A percentile compares a stretch with the other conserved stretches of the same genome.
phyloP scores from a whole-genome alignment of 2,888 invertebrate species.

The Stenodema calcarata region DNA sequence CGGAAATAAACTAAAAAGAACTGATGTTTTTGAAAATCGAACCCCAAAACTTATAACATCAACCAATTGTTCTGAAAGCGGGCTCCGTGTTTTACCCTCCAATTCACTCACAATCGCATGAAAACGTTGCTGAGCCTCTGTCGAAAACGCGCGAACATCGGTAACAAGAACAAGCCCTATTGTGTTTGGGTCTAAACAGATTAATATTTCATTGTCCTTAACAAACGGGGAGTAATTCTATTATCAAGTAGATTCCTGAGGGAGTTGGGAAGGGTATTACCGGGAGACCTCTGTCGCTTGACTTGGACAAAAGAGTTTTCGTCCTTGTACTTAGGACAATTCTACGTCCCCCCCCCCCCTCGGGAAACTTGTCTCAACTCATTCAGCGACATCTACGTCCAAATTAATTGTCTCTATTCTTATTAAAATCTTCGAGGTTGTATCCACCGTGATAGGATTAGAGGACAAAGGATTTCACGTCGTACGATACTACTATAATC shows the following conservation, averaged over 20 bases:
- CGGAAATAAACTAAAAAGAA: too few species aligned
- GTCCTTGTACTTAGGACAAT: not conserved
- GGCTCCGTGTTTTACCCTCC: not conserved
- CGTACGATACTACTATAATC: too few species aligned
- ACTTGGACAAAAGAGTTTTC: not conserved
- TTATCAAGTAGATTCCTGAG: not conserved
- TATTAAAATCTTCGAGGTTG: not conserved
- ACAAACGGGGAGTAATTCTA: conserved; percentile 17
- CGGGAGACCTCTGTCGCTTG: not conserved
- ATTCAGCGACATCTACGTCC: not conserved
- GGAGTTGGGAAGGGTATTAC: not conserved
- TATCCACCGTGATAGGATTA: not conserved
- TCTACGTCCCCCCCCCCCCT: not conserved
- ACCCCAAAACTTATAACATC: not conserved
- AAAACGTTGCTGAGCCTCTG: not conserved
- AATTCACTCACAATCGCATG: not conserved
- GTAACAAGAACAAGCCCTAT: not conserved
- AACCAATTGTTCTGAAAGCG: not conserved
- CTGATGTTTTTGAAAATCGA: too few species aligned
- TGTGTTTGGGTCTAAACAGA: not conserved
- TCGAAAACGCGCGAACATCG: not conserved
- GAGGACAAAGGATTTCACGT: too few species aligned
- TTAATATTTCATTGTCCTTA: conserved; percentile 25
- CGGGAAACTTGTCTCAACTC: not conserved
- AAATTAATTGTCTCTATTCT: not conserved